Percentiles rank a stretch among this genome's conserved stretches.
phyloP scores from a whole-genome alignment of 2,888 invertebrate genomes.

The Rhingia campestris region DNA sequence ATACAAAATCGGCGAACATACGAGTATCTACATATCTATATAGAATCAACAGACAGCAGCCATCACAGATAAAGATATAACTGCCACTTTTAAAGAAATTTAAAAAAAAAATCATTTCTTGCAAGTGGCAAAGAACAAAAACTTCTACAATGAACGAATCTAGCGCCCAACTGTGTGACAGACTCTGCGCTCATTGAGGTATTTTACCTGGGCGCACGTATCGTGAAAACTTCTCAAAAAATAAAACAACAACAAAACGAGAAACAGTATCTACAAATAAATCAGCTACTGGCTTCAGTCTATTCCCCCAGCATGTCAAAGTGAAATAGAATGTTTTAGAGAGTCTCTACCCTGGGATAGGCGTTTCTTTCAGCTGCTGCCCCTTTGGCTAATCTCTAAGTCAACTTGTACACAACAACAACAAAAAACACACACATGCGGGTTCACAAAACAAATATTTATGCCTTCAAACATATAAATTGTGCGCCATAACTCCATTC shows the following conservation, averaged over 20 bases:
- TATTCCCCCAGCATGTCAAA: slow-evolving; percentile 21
- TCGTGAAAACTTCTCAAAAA: slow-evolving; percentile 19
- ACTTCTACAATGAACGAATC: slow-evolving; percentile 21
- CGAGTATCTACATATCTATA: slow-evolving; percentile 13
- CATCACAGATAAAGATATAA: slow-evolving; percentile 54
- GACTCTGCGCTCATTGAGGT: slow-evolving; percentile 41
- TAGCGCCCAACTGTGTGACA: slow-evolving; percentile 67
- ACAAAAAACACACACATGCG: slow-evolving; percentile 1
- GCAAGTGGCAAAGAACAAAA: slow-evolving; percentile 64
- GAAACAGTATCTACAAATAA: slow-evolving; percentile 63
- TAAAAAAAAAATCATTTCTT: slow-evolving; percentile 22
- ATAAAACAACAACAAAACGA: slow-evolving; percentile 18
- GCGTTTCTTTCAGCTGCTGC: slow-evolving; percentile 60
- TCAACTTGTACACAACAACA: slow-evolving; percentile 21
- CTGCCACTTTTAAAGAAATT: slow-evolving; percentile 51
- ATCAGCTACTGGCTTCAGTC: slow-evolving; percentile 47
- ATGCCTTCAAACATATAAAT: slow-evolving; percentile 6
- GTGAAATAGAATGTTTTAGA: slow-evolving; percentile 28
- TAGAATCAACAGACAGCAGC: slow-evolving; percentile 35
- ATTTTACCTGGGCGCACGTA: slow-evolving; percentile 55
- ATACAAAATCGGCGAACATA: slow-evolving; percentile 22
- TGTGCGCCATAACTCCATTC: slow-evolving; percentile 1
- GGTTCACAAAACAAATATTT: slow-evolving; percentile 39
- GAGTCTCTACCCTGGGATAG: slow-evolving; percentile 45
- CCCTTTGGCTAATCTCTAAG: slow-evolving; percentile 50